phyloP scores from a whole-genome alignment of 2,797 vertebrate species.

The Benthosema pterotum region DNA sequence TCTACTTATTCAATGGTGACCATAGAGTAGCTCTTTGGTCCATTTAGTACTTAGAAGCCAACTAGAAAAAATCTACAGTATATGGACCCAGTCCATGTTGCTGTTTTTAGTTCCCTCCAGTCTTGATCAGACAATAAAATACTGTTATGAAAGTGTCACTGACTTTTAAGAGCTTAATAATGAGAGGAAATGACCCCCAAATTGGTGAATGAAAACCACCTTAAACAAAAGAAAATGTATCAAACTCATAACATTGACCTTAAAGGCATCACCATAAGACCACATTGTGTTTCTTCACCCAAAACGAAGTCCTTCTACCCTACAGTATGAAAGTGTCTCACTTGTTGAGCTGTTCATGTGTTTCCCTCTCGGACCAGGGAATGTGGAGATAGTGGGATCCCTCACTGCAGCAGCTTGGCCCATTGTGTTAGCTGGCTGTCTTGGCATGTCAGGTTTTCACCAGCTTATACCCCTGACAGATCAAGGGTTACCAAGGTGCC shows the following conservation, averaged over 20 bases:
- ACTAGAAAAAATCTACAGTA: too few species aligned
- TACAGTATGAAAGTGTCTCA: background rate
- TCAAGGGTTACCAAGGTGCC: slow-evolving; percentile 72
- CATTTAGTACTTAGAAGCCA: too few species aligned
- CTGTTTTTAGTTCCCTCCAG: background rate
- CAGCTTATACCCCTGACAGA: slow-evolving; percentile 65
- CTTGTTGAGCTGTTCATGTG: slow-evolving; percentile 11
- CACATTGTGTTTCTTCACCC: slow-evolving; percentile 2
- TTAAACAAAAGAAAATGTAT: background rate
- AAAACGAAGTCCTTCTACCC: slow-evolving; percentile 4
- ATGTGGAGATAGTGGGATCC: slow-evolving; percentile 33
- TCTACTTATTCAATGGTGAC: too few species aligned
- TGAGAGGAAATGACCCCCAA: background rate
- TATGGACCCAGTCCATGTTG: background rate
- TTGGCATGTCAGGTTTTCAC: slow-evolving; percentile 50
- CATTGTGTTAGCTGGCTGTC: slow-evolving; percentile 58
- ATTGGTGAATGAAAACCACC: background rate
- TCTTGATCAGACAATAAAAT: background rate
- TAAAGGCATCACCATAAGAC: background rate
- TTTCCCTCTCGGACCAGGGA: slow-evolving; percentile 23
- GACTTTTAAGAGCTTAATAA: too few species aligned
- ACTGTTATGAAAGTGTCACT: background rate
- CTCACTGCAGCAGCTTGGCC: slow-evolving; percentile 32
- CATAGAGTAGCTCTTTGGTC: too few species aligned
- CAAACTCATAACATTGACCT: background rate